Evolutionary conservation across 1,140 invertebrate genomes (phyloP).

Genomic region (Rhizoglyphus robini): DNA sequence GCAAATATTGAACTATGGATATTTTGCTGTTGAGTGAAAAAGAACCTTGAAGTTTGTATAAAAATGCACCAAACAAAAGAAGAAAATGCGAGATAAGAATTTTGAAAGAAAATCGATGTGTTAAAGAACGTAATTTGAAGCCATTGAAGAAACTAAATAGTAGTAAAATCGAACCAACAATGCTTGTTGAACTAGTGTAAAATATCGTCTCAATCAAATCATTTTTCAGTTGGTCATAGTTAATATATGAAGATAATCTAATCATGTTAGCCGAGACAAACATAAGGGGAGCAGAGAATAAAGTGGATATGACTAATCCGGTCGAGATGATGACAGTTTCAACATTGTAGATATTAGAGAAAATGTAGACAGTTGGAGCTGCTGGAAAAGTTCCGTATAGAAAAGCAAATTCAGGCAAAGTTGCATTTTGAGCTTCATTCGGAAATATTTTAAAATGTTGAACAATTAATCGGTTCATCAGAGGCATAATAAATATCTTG

Average conservation of each 20-base stretch:
- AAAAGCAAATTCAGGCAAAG: conserved; percentile 62
- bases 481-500: conserved; percentile 73
- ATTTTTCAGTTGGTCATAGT: conserved; percentile 29
- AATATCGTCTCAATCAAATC: conserved; percentile 64
- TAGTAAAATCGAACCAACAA: conserved; percentile 60
- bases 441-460: conserved; percentile 31
- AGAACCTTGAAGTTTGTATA: conserved; percentile 37
- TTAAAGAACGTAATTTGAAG: conserved; percentile 58
- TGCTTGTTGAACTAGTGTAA: conserved; percentile 61
- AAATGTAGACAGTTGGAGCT: conserved; percentile 85
- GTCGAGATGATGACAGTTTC: conserved; percentile 48
- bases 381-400: conserved; percentile 90
- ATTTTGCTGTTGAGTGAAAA: conserved; percentile 26
- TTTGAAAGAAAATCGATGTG: conserved; percentile 63
- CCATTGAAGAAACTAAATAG: conserved; percentile 57
- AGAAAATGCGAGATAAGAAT: conserved; percentile 61
- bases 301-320: conserved; percentile 82
- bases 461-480: conserved; percentile 71
- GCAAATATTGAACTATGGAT: conserved; percentile 43
- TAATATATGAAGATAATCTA: conserved; percentile 38
- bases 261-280: conserved; percentile 88
- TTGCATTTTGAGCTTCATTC: background rate
- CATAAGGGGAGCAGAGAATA: conserved; percentile 83
- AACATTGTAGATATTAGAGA: conserved; percentile 60
- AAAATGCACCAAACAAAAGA: conserved; percentile 46